Evolutionary conservation across 2,888 invertebrate species (phyloP).

Genomic region (Anagyrus pseudococci): DNA sequence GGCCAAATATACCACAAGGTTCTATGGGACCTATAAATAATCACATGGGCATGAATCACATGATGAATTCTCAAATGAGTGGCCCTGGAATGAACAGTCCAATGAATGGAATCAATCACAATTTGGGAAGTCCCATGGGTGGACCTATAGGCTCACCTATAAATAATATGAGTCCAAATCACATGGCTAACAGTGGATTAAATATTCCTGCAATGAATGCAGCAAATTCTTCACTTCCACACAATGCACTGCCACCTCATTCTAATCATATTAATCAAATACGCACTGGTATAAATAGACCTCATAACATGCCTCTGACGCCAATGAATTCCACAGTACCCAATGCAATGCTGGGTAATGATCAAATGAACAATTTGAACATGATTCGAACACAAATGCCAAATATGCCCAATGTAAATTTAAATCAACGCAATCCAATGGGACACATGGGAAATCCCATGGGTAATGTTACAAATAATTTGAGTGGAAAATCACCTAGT

Average conservation of each 20-base stretch:
- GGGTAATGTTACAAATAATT: constrained; percentile 66
- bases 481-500: constrained; percentile 64
- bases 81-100: constrained; percentile 73
- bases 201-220: constrained; percentile 59
- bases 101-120: constrained; percentile 68
- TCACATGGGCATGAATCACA: constrained; percentile 63
- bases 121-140: constrained; percentile 76
- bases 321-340: constrained; percentile 70
- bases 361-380: constrained; percentile 74
- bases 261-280: constrained; percentile 58
- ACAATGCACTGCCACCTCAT: constrained; percentile 58
- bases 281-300: constrained; percentile 64
- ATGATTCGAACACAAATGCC: constrained; percentile 79
- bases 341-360: constrained; percentile 61
- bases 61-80: constrained; percentile 63
- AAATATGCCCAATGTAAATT: constrained; percentile 64
- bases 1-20: constrained; percentile 76
- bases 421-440: constrained; percentile 59
- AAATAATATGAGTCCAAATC: constrained; percentile 65
- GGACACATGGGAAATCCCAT: constrained; percentile 63
- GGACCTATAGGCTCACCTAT: constrained; percentile 68
- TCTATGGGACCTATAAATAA: constrained; percentile 66
- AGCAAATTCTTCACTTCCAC: constrained; percentile 57
- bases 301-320: constrained; percentile 78
- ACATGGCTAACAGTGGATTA: constrained; percentile 57